Evolutionary conservation across 2,113 vertebrate genomes (phyloP), one percentile per base, ranked within the genome.

Genomic region (Misgurnus anguillicaudatus): DNA sequence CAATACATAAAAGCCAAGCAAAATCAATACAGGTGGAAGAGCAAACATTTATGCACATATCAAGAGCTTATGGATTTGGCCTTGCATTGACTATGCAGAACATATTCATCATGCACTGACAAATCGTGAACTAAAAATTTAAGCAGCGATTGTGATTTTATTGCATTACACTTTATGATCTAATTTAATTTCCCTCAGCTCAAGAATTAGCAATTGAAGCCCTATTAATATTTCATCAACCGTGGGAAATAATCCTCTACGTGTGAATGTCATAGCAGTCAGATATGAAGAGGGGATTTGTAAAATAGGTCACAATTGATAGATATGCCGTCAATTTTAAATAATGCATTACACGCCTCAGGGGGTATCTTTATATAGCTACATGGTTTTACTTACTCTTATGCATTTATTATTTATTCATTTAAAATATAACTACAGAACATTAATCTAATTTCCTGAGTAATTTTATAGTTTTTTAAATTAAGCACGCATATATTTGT

Each of bases 271-370:
- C 68, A 79, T 31, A 48, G 41, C 17, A 13, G 17, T 61, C 61
- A 57, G 4, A 38, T 57, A 77, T 63, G 38, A 36, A 71, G 17
- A 82, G 83, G 82, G 77, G 78, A 85, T 83, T 83, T 76, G 62
- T 63, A 83, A 88, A 84, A 77, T 81, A 82, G 86, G 87, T 80
- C 79, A 85, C 78, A 71, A 71, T 85, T 84, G 77, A 87, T 85
- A 81, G 71, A 72, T 75, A 71, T n/a, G 51, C 82, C n/a, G 42
- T 77, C 24, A 66, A 80, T 60, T 84, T 84, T 88, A 86, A 89
- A 92, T 90, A 87, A 88, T 90, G 82, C 77, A 89, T 89, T 80
- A 85, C 48, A 68, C 21, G 67, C 80, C 84, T 72, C 85, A 55
- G 78, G 83, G 73, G 67, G 80, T 72, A 60, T 82, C 70, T 82